These are phyloP conservation scores for Lottia scabra DNA, from an alignment of 2,888 invertebrate genomes.

Conservation along the genomic window DNA sequence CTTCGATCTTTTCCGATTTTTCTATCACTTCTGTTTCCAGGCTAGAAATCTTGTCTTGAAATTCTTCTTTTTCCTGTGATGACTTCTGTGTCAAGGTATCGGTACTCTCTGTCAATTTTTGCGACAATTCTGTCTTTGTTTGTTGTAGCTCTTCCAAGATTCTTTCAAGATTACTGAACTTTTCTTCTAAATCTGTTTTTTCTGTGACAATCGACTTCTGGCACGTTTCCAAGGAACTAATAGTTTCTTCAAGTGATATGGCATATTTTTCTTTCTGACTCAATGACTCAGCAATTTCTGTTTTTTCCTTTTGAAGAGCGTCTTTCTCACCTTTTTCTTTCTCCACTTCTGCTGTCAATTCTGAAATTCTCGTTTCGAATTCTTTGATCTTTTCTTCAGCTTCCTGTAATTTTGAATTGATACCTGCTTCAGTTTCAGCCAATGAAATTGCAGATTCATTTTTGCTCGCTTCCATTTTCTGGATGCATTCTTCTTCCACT, in stretches of 20 bases:
- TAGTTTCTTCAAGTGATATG: constrained; percentile 19
- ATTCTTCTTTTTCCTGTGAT: constrained; percentile 32
- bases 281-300: constrained; percentile 7
- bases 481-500: constrained; percentile 31
- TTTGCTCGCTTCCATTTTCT: constrained; percentile 29
- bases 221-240: constrained; percentile 25
- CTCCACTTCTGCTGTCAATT: constrained; percentile 20
- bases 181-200: constrained; percentile 39
- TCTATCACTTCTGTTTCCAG: constrained; percentile 27
- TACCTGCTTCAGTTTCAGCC: constrained; percentile 11
- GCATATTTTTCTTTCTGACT: constrained; percentile 22
- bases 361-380: constrained; percentile 4
- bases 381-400: constrained; percentile 18
- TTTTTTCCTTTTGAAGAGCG: constrained; percentile 4
- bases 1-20: constrained; percentile 34
- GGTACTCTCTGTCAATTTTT: constrained; percentile 37
- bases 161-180: constrained; percentile 40
- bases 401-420: constrained; percentile 16
- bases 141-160: constrained; percentile 35
- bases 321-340: constrained; percentile 18
- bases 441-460: constrained; percentile 31
- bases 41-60: constrained; percentile 28
- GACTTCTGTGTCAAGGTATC: constrained; percentile 33
- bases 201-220: constrained; percentile 38
- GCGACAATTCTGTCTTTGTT: constrained; percentile 39